A percentile compares a stretch with the other conserved stretches of the same genome.
Conservation (phyloP, 2,888 invertebrate species). For the Margaritifera margaritifera region DNA sequence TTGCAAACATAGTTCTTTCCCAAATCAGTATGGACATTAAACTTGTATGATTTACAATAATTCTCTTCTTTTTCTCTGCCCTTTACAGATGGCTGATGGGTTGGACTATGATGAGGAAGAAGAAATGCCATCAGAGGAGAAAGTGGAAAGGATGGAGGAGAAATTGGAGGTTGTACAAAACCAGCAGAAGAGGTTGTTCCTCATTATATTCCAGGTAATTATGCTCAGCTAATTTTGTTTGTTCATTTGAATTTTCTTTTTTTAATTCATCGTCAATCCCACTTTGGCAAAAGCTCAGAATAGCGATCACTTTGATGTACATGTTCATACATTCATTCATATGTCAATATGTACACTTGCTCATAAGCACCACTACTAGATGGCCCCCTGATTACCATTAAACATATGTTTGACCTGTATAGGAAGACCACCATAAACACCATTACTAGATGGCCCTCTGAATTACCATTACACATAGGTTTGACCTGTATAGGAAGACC, state of each 20-base stretch:
- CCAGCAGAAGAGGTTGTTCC: slow-evolving; percentile 96
- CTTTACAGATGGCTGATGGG: slow-evolving; percentile 58
- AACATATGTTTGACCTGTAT: no score
- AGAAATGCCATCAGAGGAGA: slow-evolving; percentile 83
- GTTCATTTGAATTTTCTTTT: background rate
- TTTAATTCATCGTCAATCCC: no score
- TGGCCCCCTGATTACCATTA: no score
- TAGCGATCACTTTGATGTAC: no score
- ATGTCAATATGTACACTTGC: no score
- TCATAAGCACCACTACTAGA: no score
- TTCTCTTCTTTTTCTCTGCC: slow-evolving; percentile 1
- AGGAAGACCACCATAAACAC: no score
- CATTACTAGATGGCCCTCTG: no score
- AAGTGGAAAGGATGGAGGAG: slow-evolving; percentile 96
- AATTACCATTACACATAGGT: no score
- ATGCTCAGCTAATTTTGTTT: background rate
- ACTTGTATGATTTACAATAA: background rate
- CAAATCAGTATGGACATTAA: background rate
- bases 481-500: no score
- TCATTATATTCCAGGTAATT: slow-evolving; percentile 92
- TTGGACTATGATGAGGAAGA: slow-evolving; percentile 66
- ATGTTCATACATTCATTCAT: no score
- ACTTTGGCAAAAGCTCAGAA: no score
- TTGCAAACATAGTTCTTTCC: background rate
- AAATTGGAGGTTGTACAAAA: slow-evolving; percentile 94